phyloP scores from a whole-genome alignment of 2,888 invertebrate genomes.

The Volucella bombylans region DNA sequence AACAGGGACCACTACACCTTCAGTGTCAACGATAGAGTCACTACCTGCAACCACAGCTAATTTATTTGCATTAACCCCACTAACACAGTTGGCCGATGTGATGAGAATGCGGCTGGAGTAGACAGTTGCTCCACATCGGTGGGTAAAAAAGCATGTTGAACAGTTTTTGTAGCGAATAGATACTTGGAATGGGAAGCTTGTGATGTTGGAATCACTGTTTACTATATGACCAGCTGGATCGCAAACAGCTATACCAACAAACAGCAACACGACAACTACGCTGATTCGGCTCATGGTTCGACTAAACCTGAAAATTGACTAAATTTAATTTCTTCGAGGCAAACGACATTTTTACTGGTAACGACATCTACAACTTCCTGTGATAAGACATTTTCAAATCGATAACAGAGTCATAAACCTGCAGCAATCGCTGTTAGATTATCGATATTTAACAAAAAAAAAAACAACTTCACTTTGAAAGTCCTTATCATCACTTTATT shows the following conservation, averaged over 20 bases:
- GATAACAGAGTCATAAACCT: too few relatives aligned
- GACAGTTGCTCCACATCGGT: slow-evolving; percentile 83
- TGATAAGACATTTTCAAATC: too few relatives aligned
- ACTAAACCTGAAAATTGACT: not conserved
- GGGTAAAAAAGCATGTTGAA: slow-evolving; percentile 70
- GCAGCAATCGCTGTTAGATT: too few relatives aligned
- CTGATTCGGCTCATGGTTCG: slow-evolving; percentile 8
- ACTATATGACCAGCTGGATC: slow-evolving; percentile 80
- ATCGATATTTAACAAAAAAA: too few relatives aligned
- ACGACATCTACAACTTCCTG: too few relatives aligned
- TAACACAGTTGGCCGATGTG: slow-evolving; percentile 82
- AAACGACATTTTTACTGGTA: not conserved
- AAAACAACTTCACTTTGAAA: too few relatives aligned
- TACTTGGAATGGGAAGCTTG: slow-evolving; percentile 82
- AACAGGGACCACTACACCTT: slow-evolving; percentile 14
- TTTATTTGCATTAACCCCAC: slow-evolving; percentile 42
- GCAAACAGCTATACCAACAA: slow-evolving; percentile 21
- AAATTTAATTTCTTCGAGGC: not conserved
- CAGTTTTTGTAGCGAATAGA: slow-evolving; percentile 79
- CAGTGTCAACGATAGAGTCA: slow-evolving; percentile 16
- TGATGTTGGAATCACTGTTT: slow-evolving; percentile 81
- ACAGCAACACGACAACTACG: not conserved
- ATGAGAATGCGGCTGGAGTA: slow-evolving; percentile 79
- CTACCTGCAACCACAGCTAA: slow-evolving; percentile 30
- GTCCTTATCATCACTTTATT: too few relatives aligned